These are phyloP conservation scores for zebrafish (Danio rerio) DNA, from an alignment of 2,113 vertebrate species.

Conservation along the genomic window GRCz12tu NC_133190.1:23601501-23602000, in stretches of 20 bases:
- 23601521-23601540: too few species aligned
- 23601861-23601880: constrained; percentile 13
- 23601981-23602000: constrained; percentile 48
- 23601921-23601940: neutral
- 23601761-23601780: neutral
- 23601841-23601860: constrained; percentile 66
- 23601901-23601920: neutral
- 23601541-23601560: too few species aligned
- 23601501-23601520: too few species aligned
- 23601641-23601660: constrained; percentile 75
- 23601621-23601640: constrained; percentile 79
- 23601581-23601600: constrained; percentile 69
- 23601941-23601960: neutral
- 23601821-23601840: constrained; percentile 68
- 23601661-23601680: constrained; percentile 71
- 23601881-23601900: constrained; percentile 59
- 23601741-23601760: neutral
- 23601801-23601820: constrained; percentile 63
- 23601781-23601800: neutral
- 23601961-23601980: neutral
- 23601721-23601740: neutral
- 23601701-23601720: constrained; percentile 59
- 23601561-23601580: too few species aligned
- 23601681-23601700: constrained; percentile 19
- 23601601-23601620: constrained; percentile 88